These are phyloP conservation scores for Semaprochilodus insignis DNA, from an alignment of 2,797 vertebrate species.

Conservation along the genomic window DNA sequence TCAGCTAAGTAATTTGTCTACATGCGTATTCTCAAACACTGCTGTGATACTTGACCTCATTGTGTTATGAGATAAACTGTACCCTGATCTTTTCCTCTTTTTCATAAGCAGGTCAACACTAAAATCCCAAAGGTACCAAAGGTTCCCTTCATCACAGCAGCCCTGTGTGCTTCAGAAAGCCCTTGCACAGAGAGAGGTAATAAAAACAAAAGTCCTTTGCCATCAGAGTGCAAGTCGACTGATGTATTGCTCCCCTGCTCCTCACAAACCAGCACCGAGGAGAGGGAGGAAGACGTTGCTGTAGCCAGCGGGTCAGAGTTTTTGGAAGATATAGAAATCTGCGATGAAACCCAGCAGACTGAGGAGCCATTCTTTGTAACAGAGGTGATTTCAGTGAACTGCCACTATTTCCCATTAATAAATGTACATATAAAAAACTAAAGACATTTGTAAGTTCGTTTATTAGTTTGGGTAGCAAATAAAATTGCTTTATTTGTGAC, in stretches of 20 bases:
- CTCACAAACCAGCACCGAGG: conserved; percentile 36
- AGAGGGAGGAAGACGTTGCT: conserved; percentile 15
- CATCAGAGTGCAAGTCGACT: conserved; percentile 15
- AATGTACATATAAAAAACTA: too few species aligned
- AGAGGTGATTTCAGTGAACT: conserved; percentile 74
- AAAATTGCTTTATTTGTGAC: too few species aligned
- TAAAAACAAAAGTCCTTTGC: conserved; percentile 14
- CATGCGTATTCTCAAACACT: not conserved
- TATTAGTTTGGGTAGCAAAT: too few species aligned
- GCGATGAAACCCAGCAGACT: conserved; percentile 53
- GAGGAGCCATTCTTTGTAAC: conserved; percentile 82
- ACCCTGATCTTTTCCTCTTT: not conserved
- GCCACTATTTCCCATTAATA: too few species aligned
- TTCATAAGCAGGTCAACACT: conserved; percentile 71
- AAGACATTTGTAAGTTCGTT: too few species aligned
- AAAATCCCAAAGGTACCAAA: conserved; percentile 73
- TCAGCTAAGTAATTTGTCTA: not conserved
- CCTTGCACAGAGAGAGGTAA: conserved; percentile 21
- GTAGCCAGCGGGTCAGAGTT: conserved; percentile 5
- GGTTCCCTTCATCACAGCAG: conserved; percentile 53
- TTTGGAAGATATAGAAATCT: conserved; percentile 10
- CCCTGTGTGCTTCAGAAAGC: not conserved
- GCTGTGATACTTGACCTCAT: not conserved
- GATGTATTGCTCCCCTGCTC: conserved; percentile 21
- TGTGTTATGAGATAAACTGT: not conserved